Evolutionary conservation across 30 jellyfish, hydroid and myxozoan species (phyloP), one percentile per base, ranked within the genome.

Genomic region (Aurelia sp.): DNA sequence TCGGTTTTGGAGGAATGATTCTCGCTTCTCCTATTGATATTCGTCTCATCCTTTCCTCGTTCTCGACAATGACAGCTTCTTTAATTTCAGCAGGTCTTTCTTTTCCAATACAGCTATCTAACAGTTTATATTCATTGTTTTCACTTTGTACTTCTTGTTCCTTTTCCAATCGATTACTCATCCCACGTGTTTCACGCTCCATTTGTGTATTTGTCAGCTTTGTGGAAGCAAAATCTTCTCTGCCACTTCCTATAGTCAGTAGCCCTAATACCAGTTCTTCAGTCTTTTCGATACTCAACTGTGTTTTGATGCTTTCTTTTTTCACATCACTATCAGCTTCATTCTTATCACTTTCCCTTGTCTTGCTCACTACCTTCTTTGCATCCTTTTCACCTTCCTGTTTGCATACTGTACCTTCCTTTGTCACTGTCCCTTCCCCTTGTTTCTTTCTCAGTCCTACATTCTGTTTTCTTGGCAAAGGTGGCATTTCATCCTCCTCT

Each of bases 11-110:
- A 15, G 89, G 61, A 1, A 78, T 78, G 6, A 78, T 78, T 41
- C 89, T 78, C 19, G 81, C 71, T 21, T 78, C 89, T 41, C 81
- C 89, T 3, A 78, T 15, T 7, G 79, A 78, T 16, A 78, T 37
- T 9, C 57, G 59, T 63, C 73, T n/a, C 60, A 23, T 19, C 13
- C 50, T 69, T 10, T 62, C 79, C 19, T 40, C 51, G 23, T 62
- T 62, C 41, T 22, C 48, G 27, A 78, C 48, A 33, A 78, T 78
- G 1, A 78, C 35, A 3, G 89, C 89, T 47, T 78, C 89, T 47
- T 63, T 78, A 11, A 78, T 69, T 11, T 47, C 50, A 13, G 37
- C 79, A 11, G 17, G 33, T 19, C 67, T 57, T 13, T 74, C 79
- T 22, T 58, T 50, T 8, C 70, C 37, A 13, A 82, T 35, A 13